A percentile compares a stretch with the other conserved stretches of the same genome.
phyloP scores from a whole-genome alignment of 2,797 vertebrate species.

The Neosilurus mollespiculum region DNA sequence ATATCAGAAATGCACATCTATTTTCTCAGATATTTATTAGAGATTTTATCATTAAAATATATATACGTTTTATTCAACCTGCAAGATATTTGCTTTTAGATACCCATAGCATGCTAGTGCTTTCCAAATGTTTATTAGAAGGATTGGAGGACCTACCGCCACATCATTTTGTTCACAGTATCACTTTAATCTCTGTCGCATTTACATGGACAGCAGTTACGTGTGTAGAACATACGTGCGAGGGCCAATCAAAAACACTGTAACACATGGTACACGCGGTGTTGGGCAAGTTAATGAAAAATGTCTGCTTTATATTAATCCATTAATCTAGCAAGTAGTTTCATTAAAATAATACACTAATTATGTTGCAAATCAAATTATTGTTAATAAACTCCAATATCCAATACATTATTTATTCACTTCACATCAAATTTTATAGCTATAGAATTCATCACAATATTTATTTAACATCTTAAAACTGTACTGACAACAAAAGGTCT shows the following conservation, averaged over 20 bases:
- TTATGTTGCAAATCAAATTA: no score
- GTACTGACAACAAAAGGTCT: no score
- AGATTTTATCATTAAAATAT: slow-evolving; percentile 35
- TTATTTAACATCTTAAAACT: no score
- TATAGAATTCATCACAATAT: no score
- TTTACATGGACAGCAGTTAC: background rate
- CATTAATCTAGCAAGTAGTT: no score
- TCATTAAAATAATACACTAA: no score
- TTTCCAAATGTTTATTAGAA: slow-evolving; percentile 2
- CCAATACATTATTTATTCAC: no score
- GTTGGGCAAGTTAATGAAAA: no score
- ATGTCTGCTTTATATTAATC: no score
- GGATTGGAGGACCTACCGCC: background rate
- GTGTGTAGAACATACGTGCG: background rate
- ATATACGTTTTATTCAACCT: slow-evolving; percentile 17
- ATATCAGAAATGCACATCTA: slow-evolving; percentile 31
- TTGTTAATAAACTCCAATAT: no score
- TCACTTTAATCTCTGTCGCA: background rate
- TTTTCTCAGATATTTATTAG: slow-evolving; percentile 42
- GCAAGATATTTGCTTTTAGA: slow-evolving; percentile 17
- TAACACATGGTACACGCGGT: background rate
- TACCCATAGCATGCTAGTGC: slow-evolving; percentile 18
- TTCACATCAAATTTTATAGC: no score
- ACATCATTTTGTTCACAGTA: background rate
- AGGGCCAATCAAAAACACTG: background rate